Percentiles rank a stretch among this genome's conserved stretches.
Evolutionary conservation across 2,113 vertebrate genomes (phyloP).

Genomic region (Elanoides forficatus): DNA sequence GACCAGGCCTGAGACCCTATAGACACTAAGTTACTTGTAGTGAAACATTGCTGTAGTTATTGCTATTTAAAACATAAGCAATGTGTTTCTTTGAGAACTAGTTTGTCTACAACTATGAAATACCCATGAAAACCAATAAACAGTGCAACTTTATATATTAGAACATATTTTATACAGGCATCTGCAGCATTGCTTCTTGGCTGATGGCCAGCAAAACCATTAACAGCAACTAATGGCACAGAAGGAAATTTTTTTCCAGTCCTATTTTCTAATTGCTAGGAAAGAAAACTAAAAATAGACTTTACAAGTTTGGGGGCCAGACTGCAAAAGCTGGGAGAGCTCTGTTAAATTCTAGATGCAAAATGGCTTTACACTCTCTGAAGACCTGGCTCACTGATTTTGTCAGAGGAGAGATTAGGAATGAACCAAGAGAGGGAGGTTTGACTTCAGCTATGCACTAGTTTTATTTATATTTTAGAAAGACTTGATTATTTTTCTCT

Average conservation of each 20-base stretch:
- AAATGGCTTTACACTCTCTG: neutral
- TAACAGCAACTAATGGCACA: conserved; percentile 11
- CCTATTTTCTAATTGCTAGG: conserved; percentile 45
- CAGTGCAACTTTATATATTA: neutral
- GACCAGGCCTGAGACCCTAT: neutral
- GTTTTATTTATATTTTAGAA: neutral
- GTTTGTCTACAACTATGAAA: neutral
- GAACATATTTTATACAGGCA: neutral
- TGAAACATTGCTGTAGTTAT: neutral
- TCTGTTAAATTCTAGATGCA: neutral
- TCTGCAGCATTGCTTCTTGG: neutral
- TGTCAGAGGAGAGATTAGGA: neutral
- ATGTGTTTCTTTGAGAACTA: neutral
- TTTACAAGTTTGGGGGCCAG: neutral
- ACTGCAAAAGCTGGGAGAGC: neutral
- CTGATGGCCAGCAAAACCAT: conserved; percentile 30
- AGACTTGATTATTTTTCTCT: neutral
- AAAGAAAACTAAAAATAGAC: conserved; percentile 39
- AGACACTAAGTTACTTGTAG: neutral
- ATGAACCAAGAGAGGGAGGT: neutral
- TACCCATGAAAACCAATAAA: neutral
- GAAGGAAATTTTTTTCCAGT: conserved; percentile 5
- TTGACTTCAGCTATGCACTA: neutral
- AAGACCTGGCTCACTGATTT: neutral
- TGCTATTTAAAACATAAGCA: neutral